Evolutionary conservation across 1,140 invertebrate genomes (phyloP), one percentile per base, ranked within the genome.

Genomic region (Eulimnadia texana): DNA sequence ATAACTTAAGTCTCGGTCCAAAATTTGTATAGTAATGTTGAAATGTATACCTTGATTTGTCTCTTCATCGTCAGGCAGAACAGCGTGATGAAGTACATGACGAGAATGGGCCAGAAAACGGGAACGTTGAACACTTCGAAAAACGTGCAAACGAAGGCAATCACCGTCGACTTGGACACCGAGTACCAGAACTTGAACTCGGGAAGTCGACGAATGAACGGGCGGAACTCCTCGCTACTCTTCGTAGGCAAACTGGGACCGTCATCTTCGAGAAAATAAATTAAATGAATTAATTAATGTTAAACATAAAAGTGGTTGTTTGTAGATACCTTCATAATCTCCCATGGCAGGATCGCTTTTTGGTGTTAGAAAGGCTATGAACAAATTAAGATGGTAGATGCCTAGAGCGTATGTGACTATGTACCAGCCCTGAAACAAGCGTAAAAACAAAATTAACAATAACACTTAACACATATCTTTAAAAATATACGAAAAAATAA

Each of bases 171-270:
- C 72, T 94, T 98, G 47, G 89, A 86, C 53, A 96, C 88, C 66
- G 93, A 95, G 69, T 97, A 85, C 97, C 97, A 99, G 76, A 99
- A 99, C 77, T 99, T 99, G 72, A 99, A 99, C 79, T 99, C 97
- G 28, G 96, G 95, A 71, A 99, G 77, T 68, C 96, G 81, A 67
- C 96, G 79, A 71, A 99, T 98, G 71, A 99, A 99, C 51, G 97
- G 97, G 67, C 93, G 82, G 72, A 99, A 99, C 75, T 99, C 97
- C 77, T 99, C 95, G 71, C 90, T 94, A 25, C 84, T 83, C 72
- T 85, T 85, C 19, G 91, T 98, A 27, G 97, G 96, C 67, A 99
- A 81, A 69, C 88, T 86, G 61, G 93, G 91, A 28, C 91, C 92
- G 70, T 90, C 84, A 64, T 84, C 86, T 79, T 50, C 16, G 56